phyloP scores from a whole-genome alignment of 1,140 invertebrate genomes.

The Drosophila sechellia region DNA sequence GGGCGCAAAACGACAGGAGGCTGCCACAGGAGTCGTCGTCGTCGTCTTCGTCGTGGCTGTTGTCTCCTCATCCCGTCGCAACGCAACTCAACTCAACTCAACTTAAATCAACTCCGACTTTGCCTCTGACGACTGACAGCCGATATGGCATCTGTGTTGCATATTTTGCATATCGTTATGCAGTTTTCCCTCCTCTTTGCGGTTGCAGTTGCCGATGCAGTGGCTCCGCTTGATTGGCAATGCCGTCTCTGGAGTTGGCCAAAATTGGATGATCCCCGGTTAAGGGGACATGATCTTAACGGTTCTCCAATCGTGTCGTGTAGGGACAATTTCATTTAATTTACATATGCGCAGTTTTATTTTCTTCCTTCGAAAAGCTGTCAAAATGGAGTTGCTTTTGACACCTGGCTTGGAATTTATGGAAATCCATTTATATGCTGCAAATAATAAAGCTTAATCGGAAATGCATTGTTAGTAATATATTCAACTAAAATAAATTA shows the following conservation, averaged over 20 bases:
- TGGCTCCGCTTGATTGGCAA: constrained; percentile 67
- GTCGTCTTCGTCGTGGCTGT: background rate
- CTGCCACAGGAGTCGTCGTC: constrained; percentile 45
- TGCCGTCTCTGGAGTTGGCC: constrained; percentile 36
- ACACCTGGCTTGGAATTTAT: constrained; percentile 26
- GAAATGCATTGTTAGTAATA: background rate
- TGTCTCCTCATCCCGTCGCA: constrained; percentile 2
- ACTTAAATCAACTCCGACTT: constrained; percentile 41
- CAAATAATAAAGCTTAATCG: background rate
- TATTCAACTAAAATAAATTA: too few relatives aligned
- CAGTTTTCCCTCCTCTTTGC: constrained; percentile 27
- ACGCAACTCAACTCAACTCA: constrained; percentile 8
- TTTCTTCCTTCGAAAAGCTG: constrained; percentile 10
- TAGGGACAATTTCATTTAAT: constrained; percentile 43
- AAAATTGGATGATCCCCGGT: constrained; percentile 49
- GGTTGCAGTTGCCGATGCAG: constrained; percentile 8
- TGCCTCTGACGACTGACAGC: constrained; percentile 41
- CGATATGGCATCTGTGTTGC: constrained; percentile 69
- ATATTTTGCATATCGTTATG: constrained; percentile 82
- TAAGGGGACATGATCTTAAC: constrained; percentile 51
- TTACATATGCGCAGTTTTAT: constrained; percentile 35
- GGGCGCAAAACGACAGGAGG: constrained; percentile 77
- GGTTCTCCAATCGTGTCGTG: constrained; percentile 43
- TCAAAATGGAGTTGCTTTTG: constrained; percentile 38
- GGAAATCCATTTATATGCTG: background rate